Evolutionary conservation across 1,140 invertebrate species (phyloP).

Genomic region (Drosophila virilis): DNA sequence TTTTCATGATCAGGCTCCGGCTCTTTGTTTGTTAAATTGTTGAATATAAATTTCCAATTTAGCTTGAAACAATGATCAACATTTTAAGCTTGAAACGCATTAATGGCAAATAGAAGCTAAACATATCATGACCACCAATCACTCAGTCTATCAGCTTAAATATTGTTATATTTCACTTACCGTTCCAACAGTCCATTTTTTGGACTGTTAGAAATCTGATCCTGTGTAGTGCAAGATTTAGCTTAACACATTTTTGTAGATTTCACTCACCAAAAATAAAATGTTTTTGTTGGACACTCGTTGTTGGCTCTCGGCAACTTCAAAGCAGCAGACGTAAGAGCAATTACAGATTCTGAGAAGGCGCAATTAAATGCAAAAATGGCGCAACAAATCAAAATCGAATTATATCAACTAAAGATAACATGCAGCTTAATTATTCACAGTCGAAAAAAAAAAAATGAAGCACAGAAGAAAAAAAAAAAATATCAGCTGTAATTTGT

Average conservation of each 20-base stretch:
- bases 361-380: conserved; percentile 79
- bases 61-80: too few species aligned
- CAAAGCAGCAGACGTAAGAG: conserved; percentile 27
- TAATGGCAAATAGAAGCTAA: too few species aligned
- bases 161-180: not conserved
- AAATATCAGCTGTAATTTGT: conserved; percentile 25
- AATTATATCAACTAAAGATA: conserved; percentile 74
- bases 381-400: conserved; percentile 73
- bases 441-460: conserved; percentile 34
- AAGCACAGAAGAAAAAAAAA: conserved; percentile 9
- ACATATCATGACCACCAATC: not conserved
- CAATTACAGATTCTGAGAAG: conserved; percentile 47
- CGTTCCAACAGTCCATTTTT: not conserved
- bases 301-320: conserved; percentile 27
- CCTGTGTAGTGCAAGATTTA: not conserved
- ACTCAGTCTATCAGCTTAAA: not conserved
- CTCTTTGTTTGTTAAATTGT: too few species aligned
- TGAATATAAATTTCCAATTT: too few species aligned
- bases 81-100: too few species aligned
- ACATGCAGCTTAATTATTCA: conserved; percentile 75
- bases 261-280: not conserved
- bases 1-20: too few species aligned
- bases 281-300: too few species aligned
- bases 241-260: not conserved
- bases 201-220: not conserved